Evolutionary conservation across 2,797 vertebrate genomes (phyloP).

Genomic region (Hybognathus amarus): DNA sequence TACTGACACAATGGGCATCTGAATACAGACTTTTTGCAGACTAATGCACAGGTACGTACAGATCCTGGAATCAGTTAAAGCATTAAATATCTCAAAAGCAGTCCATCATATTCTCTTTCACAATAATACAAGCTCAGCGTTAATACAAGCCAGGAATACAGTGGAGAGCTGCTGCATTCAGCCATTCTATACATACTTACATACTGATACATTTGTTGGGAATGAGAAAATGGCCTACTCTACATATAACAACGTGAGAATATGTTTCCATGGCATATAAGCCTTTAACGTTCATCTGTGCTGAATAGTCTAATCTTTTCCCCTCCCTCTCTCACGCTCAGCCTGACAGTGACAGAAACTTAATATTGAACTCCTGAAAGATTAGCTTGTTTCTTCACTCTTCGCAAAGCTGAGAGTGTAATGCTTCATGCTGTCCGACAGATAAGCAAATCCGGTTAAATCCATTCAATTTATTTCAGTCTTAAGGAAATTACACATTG

Average conservation of each 20-base stretch:
- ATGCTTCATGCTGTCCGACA: constrained; percentile 76
- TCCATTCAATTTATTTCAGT: constrained; percentile 84
- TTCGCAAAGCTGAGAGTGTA: constrained; percentile 78
- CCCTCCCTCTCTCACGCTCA: constrained; percentile 72
- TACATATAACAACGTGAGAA: constrained; percentile 52
- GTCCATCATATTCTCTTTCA: constrained; percentile 19
- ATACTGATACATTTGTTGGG: constrained; percentile 50
- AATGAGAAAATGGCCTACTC: constrained; percentile 55
- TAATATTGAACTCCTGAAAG: constrained; percentile 81
- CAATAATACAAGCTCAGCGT: constrained; percentile 1
- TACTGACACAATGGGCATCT: constrained; percentile 5
- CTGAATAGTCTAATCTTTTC: constrained; percentile 72
- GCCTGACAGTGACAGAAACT: constrained; percentile 74
- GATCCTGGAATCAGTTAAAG: constrained; percentile 25
- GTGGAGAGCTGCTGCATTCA: constrained; percentile 3
- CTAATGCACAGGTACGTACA: constrained; percentile 30
- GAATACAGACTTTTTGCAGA: constrained; percentile 24
- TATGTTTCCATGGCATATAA: constrained; percentile 44
- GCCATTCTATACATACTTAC: constrained; percentile 40
- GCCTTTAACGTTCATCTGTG: constrained; percentile 62
- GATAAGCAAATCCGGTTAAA: constrained; percentile 89
- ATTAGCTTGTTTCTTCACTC: constrained; percentile 80
- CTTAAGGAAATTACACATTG: constrained; percentile 80
- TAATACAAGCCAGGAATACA: constrained; percentile 2
- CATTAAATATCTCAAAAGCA: constrained; percentile 1